Conservation (phyloP, 2,888 invertebrate genomes). For the Ormyrus pomaceus region DNA sequence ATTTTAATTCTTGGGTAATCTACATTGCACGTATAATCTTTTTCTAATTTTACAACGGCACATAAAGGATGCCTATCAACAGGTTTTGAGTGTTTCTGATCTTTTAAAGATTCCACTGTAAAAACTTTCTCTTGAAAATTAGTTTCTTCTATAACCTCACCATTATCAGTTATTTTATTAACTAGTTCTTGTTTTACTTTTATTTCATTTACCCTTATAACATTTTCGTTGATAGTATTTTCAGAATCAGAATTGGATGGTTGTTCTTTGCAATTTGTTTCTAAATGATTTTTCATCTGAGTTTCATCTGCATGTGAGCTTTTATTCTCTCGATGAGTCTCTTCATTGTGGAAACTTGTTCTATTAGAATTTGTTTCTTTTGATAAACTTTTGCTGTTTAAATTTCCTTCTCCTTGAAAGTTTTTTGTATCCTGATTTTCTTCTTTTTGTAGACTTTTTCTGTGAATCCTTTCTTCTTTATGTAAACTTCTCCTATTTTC, state of each 20-base stretch:
- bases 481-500: constrained; percentile 18
- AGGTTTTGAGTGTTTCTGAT: constrained; percentile 4
- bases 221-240: constrained; percentile 23
- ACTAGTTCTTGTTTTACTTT: constrained; percentile 42
- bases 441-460: constrained; percentile 11
- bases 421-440: constrained; percentile 6
- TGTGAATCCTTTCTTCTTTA: constrained; percentile 3
- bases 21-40: constrained; percentile 54
- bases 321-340: background rate
- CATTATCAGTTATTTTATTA: constrained; percentile 6
- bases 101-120: constrained; percentile 1
- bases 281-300: background rate
- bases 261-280: background rate
- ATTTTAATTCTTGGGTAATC: constrained; percentile 54
- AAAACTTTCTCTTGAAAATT: constrained; percentile 10
- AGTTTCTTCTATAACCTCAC: constrained; percentile 1
- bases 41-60: constrained; percentile 55
- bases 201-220: background rate
- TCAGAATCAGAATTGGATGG: background rate
- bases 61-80: constrained; percentile 25
- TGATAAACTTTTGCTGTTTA: background rate
- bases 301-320: background rate
- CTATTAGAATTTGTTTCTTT: background rate
- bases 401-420: background rate
- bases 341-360: constrained; percentile 13